Percentiles rank a stretch among this genome's conserved stretches.
Evolutionary conservation across 2,888 invertebrate genomes (phyloP).

Genomic region (Andrena hattorfiana): DNA sequence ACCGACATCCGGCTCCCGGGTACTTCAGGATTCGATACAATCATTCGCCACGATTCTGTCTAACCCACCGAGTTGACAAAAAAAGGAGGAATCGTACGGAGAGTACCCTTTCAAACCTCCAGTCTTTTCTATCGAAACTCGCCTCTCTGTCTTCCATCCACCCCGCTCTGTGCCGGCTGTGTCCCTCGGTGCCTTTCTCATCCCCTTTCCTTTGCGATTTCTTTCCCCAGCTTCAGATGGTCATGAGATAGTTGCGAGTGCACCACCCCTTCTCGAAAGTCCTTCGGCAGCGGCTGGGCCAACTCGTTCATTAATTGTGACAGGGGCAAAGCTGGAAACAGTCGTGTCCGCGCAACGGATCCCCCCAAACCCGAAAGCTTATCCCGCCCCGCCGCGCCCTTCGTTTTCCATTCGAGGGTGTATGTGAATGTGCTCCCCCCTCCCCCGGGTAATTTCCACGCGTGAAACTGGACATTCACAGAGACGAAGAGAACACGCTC

Average conservation of each 20-base stretch:
- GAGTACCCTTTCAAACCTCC: neutral
- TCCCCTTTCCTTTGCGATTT: neutral
- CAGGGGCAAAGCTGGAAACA: constrained; percentile 54
- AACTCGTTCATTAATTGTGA: constrained; percentile 62
- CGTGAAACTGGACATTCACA: constrained; percentile 7
- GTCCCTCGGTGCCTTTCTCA: constrained; percentile 6
- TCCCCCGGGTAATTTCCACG: constrained; percentile 36
- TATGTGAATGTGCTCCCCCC: neutral
- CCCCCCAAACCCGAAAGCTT: constrained; percentile 36
- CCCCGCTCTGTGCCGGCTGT: too few species aligned
- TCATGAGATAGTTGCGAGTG: too few species aligned
- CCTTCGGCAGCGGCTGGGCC: constrained; percentile 42
- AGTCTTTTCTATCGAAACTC: constrained; percentile 7
- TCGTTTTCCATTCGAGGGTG: constrained; percentile 24
- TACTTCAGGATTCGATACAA: constrained; percentile 40
- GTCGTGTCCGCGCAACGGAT: constrained; percentile 48
- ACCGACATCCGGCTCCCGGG: constrained; percentile 18
- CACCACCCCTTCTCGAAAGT: neutral
- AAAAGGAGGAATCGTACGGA: neutral
- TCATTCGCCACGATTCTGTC: constrained; percentile 42
- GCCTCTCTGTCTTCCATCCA: neutral
- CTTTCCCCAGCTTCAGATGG: neutral
- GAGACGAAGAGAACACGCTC: neutral
- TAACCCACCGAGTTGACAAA: constrained; percentile 11
- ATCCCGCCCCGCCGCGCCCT: constrained; percentile 35